Percentiles rank a stretch among this genome's conserved stretches.
These are phyloP conservation scores for Platerodrilus igneus DNA, from an alignment of 2,888 invertebrate species.

Conservation along the genomic window DNA sequence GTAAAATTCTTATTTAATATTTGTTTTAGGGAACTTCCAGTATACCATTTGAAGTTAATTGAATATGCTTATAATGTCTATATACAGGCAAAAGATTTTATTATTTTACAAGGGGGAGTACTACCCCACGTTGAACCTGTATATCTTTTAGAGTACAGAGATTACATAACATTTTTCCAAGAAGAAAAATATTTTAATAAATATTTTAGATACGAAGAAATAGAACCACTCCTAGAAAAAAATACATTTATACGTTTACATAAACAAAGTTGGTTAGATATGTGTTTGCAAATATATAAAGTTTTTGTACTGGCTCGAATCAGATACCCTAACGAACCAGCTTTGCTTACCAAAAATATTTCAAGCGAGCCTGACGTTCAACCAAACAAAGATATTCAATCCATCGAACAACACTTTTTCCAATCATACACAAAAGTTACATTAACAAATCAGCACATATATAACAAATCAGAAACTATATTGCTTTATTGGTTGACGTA, in stretches of 20 bases:
- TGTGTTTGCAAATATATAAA: conserved; percentile 59
- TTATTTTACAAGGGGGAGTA: conserved; percentile 41
- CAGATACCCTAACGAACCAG: conserved; percentile 21
- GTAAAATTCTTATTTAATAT: too few species aligned
- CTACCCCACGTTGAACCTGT: conserved; percentile 45
- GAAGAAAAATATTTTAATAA: too few species aligned
- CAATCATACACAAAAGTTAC: not conserved
- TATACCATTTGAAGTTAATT: conserved; percentile 25
- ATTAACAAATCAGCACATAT: conserved; percentile 4
- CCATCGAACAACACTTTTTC: too few species aligned
- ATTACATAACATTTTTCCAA: conserved; percentile 38
- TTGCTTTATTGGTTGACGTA: conserved; percentile 47
- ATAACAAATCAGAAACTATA: conserved; percentile 33
- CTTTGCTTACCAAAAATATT: too few species aligned
- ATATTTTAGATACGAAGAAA: conserved; percentile 13
- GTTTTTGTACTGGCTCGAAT: conserved; percentile 52
- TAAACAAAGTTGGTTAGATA: conserved; percentile 56
- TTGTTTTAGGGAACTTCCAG: conserved; percentile 10
- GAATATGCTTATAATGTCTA: conserved; percentile 39
- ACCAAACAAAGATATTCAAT: too few species aligned
- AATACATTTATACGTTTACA: conserved; percentile 35
- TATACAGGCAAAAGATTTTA: conserved; percentile 39
- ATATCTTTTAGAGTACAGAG: conserved; percentile 44
- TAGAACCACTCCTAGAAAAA: not conserved
- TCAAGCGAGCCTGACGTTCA: too few species aligned